A percentile compares a stretch with the other conserved stretches of the same genome.
Conservation (phyloP, 53 echinoderm and acorn worm genomes). For the Actinopyga echinites region DNA sequence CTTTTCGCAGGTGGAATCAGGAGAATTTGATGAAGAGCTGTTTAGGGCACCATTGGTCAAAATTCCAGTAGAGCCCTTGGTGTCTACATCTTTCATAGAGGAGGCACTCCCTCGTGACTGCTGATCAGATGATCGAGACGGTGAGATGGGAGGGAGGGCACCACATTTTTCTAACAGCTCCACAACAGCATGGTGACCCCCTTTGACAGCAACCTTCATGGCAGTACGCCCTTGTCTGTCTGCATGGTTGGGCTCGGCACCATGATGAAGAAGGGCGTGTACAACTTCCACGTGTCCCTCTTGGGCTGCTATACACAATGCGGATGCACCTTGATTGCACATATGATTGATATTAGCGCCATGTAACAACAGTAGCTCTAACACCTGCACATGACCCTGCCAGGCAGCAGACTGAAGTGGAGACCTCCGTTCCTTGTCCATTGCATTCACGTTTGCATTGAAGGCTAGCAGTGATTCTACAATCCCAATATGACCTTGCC, state of each 20-base stretch:
- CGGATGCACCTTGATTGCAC: slow-evolving; percentile 98
- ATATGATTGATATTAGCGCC: slow-evolving; percentile 93
- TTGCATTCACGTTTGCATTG: slow-evolving; percentile 78
- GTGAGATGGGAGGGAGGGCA: slow-evolving; percentile 78
- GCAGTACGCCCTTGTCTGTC: slow-evolving; percentile 97
- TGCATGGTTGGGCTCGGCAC: slow-evolving; percentile 95
- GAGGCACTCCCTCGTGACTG: slow-evolving; percentile 74
- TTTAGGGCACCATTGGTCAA: slow-evolving; percentile 87
- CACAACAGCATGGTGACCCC: slow-evolving; percentile 82
- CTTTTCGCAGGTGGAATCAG: slow-evolving; percentile 96
- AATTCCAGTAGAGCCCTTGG: slow-evolving; percentile 65
- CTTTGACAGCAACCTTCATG: slow-evolving; percentile 97
- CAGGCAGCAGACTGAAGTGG: slow-evolving; percentile 97
- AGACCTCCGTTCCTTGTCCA: slow-evolving; percentile 88
- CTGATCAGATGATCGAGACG: slow-evolving; percentile 65
- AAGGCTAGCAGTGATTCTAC: slow-evolving; percentile 71
- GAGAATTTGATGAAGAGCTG: slow-evolving; percentile 92
- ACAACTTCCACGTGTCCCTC: slow-evolving; percentile 96
- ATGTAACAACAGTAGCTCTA: slow-evolving; percentile 69
- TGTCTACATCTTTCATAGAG: slow-evolving; percentile 80
- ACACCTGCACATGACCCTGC: slow-evolving; percentile 94
- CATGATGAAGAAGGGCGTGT: slow-evolving; percentile 82
- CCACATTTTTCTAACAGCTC: slow-evolving; percentile 91
- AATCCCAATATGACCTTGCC: slow-evolving; percentile 95
- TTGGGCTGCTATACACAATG: slow-evolving; percentile 95